phyloP scores from a whole-genome alignment of 2,797 vertebrate genomes.

The Prunella strophiata region DNA sequence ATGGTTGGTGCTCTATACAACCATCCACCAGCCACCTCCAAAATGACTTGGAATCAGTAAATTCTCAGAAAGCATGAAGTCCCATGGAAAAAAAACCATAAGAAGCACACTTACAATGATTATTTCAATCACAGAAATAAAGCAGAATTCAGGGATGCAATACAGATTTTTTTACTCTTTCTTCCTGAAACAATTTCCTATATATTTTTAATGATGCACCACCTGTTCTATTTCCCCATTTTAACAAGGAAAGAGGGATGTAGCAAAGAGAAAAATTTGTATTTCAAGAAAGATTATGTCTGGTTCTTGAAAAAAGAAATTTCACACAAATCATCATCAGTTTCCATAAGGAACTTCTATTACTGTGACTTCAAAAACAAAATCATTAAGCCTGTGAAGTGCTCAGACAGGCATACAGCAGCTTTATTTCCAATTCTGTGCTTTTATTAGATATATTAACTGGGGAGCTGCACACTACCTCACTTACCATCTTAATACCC shows the following conservation, averaged over 20 bases:
- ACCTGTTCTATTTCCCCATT: background rate
- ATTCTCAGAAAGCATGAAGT: background rate
- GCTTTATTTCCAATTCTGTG: background rate
- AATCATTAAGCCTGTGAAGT: constrained; percentile 8
- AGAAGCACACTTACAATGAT: background rate
- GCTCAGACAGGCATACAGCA: background rate
- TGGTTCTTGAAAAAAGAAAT: background rate
- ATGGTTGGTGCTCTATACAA: background rate
- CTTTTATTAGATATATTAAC: background rate
- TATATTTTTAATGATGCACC: background rate
- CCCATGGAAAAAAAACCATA: background rate
- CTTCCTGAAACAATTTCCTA: background rate
- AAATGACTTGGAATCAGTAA: background rate
- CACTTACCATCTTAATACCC: background rate
- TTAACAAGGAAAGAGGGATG: background rate
- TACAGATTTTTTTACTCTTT: background rate
- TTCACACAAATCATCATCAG: background rate
- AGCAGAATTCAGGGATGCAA: background rate
- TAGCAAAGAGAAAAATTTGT: background rate
- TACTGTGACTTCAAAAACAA: background rate
- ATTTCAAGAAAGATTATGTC: constrained; percentile 5
- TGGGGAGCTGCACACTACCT: background rate
- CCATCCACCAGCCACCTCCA: background rate
- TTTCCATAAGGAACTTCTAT: background rate
- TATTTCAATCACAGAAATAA: background rate